Evolutionary conservation across 1,140 invertebrate species (phyloP), one percentile per base, ranked within the genome.

Genomic region (Scaptomyza graminum): DNA sequence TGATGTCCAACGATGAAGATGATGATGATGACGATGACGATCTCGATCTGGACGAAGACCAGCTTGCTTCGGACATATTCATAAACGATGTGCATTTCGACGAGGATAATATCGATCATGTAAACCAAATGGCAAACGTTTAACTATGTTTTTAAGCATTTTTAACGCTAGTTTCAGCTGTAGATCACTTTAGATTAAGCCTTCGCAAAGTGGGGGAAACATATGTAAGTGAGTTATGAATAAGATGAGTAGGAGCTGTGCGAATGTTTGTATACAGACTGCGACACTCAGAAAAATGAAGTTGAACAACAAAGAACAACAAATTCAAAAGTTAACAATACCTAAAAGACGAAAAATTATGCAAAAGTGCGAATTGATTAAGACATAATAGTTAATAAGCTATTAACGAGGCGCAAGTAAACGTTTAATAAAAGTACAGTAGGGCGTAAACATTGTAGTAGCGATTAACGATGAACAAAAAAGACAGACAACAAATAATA

Each of bases 31-130:
- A 90, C 39, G 70, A 79, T 18, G 74, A 77, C 39, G 87, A 91
- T 34, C 70, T 89, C 54, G 87, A 90, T 16, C 34, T 88, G 43
- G 83, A 88, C 37, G 87, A 90, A 63, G 82, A 91, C 63, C 73
- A 82, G 57, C 70, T 85, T 64, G 75, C 72, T 16, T 76, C 82
- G 8, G 90, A 91, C 51, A 89, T 91, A 67, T 91, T 90, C 65
- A 90, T 91, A 49, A 91, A 91, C 55, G 90, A 90, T 82, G 83
- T 91, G 75, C 90, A 89, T 74, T 91, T 91, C 76, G 88, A 91
- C 68, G 89, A 90, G 46, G 77, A 90, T 43, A 90, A 90, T 54
- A 83, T 90, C 60, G 81, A 90, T 54, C 81, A 87, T 80, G 74
- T 90, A 59, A 90, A 90, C 76, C 90, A 91, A 85, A 88, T 90